Conservation (phyloP, 2,797 vertebrate genomes). For the Pangasius mekongensis region DNA sequence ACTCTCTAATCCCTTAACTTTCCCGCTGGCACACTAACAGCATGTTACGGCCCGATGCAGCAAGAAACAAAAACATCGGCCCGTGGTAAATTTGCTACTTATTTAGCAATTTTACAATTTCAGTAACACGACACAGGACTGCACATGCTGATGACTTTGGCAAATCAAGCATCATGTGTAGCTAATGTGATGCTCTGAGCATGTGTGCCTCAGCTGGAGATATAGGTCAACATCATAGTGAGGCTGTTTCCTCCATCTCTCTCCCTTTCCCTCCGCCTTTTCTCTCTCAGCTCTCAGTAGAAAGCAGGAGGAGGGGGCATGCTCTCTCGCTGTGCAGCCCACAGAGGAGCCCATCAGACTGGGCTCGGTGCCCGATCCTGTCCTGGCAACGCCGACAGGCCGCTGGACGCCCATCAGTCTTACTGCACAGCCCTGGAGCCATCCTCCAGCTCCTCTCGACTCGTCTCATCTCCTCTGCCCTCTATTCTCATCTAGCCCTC, state of each 20-base stretch:
- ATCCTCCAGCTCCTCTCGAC: conserved; percentile 9
- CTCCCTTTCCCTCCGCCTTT: conserved; percentile 2
- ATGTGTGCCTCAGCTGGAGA: conserved; percentile 30
- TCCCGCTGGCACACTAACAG: conserved; percentile 7
- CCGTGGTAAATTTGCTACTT: conserved; percentile 20
- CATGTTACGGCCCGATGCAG: background rate
- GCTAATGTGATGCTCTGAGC: conserved; percentile 24
- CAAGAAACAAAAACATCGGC: conserved; percentile 13
- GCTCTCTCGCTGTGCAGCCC: conserved; percentile 51
- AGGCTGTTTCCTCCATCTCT: conserved; percentile 18
- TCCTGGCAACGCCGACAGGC: conserved; percentile 57
- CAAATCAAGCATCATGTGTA: conserved; percentile 20
- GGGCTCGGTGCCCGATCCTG: conserved; percentile 59
- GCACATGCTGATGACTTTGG: background rate
- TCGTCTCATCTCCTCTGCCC: conserved; percentile 25
- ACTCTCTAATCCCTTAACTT: conserved; percentile 20
- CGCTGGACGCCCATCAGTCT: conserved; percentile 56
- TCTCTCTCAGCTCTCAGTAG: conserved; percentile 47
- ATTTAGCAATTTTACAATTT: conserved; percentile 24
- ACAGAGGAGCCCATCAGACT: conserved; percentile 53
- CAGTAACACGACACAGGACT: conserved; percentile 9
- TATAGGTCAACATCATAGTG: conserved; percentile 45
- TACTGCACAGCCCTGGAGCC: conserved; percentile 34
- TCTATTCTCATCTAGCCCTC: conserved; percentile 20
- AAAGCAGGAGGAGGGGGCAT: conserved; percentile 32